These are phyloP conservation scores for Halcyon chelicuti DNA, from an alignment of 2,797 vertebrate species.

Conservation along the genomic window DNA sequence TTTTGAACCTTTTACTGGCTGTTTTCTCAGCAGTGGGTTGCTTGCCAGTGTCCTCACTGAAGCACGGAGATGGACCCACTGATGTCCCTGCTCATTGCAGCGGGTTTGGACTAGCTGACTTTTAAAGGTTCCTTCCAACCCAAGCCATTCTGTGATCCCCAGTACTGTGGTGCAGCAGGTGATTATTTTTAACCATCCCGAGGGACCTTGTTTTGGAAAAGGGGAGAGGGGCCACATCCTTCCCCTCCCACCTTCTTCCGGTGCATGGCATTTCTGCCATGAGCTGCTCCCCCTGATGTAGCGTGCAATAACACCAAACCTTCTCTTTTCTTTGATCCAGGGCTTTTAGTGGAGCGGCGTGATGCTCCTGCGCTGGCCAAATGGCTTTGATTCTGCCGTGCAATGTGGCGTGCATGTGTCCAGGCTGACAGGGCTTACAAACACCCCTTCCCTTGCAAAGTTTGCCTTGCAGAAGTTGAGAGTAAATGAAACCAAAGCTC, in stretches of 20 bases:
- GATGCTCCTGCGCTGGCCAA: not conserved
- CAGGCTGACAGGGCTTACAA: not conserved
- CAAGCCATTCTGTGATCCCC: not conserved
- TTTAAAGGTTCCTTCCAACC: not conserved
- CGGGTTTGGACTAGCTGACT: not conserved
- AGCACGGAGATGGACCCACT: accelerated
- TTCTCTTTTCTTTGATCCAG: slow-evolving; percentile 6
- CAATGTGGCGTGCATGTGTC: not conserved
- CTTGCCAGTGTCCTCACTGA: not conserved
- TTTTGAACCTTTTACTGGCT: not conserved
- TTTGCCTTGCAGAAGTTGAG: not conserved
- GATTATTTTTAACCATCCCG: not conserved
- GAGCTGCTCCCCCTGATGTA: not conserved
- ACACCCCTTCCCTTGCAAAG: not conserved
- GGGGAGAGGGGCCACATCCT: not conserved
- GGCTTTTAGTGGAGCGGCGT: not conserved
- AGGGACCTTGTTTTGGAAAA: not conserved
- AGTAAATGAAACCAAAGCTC: not conserved
- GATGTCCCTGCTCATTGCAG: not conserved
- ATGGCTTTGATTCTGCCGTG: not conserved
- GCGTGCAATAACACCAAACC: not conserved
- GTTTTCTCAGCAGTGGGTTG: not conserved
- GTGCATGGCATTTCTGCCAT: not conserved
- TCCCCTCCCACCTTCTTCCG: not conserved
- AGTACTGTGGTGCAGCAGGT: not conserved